These are phyloP conservation scores for Panagrolaimus sp. DNA, from an alignment of 1,140 invertebrate genomes.

Conservation along the genomic window DNA sequence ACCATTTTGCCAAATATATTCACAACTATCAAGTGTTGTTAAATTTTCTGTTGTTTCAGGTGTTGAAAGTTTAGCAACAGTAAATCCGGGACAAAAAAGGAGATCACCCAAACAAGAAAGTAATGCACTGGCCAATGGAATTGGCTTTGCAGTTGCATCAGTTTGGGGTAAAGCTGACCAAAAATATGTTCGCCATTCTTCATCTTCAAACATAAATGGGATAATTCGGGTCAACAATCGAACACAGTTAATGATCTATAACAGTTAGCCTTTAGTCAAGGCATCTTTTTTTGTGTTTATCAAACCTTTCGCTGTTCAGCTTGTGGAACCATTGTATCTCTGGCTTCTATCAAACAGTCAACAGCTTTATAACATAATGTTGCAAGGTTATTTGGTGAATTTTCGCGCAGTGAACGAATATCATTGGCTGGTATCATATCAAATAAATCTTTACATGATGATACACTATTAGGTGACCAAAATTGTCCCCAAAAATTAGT, in stretches of 20 bases:
- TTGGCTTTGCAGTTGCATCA: constrained; percentile 22
- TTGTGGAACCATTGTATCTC: constrained; percentile 83
- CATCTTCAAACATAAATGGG: constrained; percentile 95
- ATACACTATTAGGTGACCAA: constrained; percentile 82
- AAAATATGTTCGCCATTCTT: constrained; percentile 95
- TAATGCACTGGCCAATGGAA: constrained; percentile 43
- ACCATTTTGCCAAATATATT: constrained; percentile 98
- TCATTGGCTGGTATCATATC: constrained; percentile 85
- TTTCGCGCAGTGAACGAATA: constrained; percentile 83
- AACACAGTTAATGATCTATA: constrained; percentile 83
- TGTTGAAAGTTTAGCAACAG: constrained; percentile 66
- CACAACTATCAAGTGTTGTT: constrained; percentile 90
- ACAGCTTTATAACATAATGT: constrained; percentile 98
- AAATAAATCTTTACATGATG: constrained; percentile 91
- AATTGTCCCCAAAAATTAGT: constrained; percentile 98
- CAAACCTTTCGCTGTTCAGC: constrained; percentile 81
- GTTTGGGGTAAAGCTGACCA: constrained; percentile 81
- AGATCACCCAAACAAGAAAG: constrained; percentile 67
- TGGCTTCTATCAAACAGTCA: constrained; percentile 84
- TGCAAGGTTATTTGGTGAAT: constrained; percentile 93
- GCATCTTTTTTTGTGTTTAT: constrained; percentile 18
- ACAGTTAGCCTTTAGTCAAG: neutral
- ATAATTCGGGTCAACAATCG: constrained; percentile 84
- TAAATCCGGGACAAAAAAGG: constrained; percentile 97
- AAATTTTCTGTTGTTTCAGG: constrained; percentile 94